phyloP scores from a whole-genome alignment of 2,888 invertebrate species.

The Agrilus mali region DNA sequence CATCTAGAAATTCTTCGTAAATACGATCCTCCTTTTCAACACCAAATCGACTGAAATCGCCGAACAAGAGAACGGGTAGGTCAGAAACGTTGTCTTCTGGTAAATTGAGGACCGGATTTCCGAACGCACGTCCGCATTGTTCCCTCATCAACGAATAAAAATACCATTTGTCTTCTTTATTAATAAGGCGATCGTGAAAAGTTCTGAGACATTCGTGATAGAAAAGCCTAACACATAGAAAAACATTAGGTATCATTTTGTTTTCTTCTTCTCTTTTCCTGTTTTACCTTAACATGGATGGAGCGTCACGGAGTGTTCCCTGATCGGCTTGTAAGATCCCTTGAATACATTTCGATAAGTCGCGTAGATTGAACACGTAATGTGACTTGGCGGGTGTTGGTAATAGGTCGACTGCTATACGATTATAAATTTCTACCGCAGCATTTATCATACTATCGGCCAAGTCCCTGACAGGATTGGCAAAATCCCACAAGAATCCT shows the following conservation, averaged over 20 bases:
- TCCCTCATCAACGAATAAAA: conserved; percentile 61
- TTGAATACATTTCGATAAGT: conserved; percentile 82
- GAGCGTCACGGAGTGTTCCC: conserved; percentile 49
- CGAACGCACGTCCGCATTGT: conserved; percentile 52
- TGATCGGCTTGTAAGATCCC: conserved; percentile 77
- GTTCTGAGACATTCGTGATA: conserved; percentile 87
- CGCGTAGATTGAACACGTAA: conserved; percentile 85
- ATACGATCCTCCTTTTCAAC: conserved; percentile 57
- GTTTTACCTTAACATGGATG: conserved; percentile 50
- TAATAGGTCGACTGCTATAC: conserved; percentile 65
- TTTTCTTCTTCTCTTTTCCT: not conserved
- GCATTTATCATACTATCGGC: conserved; percentile 66
- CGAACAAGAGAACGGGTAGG: conserved; percentile 63
- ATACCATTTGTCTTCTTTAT: conserved; percentile 67
- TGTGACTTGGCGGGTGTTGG: conserved; percentile 89
- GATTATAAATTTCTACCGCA: conserved; percentile 71
- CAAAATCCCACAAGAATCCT: conserved; percentile 71
- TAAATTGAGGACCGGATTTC: conserved; percentile 43
- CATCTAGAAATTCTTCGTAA: conserved; percentile 73
- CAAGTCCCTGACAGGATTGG: conserved; percentile 51
- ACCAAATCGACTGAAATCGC: conserved; percentile 72
- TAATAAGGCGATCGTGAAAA: conserved; percentile 81
- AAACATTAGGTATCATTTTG: not conserved
- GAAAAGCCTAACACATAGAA: conserved; percentile 65
- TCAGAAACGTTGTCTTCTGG: conserved; percentile 46